Evolutionary conservation across 2,888 invertebrate genomes (phyloP), one percentile per base, ranked within the genome.

Genomic region (Campopleginae sp.): DNA sequence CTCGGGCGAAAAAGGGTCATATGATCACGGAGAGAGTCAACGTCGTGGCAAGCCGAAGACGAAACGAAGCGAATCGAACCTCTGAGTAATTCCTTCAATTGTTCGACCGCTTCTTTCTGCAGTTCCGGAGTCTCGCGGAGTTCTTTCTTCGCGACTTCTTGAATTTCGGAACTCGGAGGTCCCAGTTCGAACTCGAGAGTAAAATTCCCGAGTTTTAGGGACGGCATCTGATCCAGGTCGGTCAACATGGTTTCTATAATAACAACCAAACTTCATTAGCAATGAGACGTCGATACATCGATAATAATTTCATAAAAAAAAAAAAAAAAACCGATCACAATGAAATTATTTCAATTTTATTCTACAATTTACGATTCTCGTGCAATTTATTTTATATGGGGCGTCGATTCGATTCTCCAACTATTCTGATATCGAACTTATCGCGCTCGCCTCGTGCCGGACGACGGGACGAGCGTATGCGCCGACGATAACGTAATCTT

Each of bases 171-270:
- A 17, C 94, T 93, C 0, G 96, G 95, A 48, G 96, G 95, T 0
- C 96, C 96, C 80, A 97, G 93, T 91, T 98, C 97, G 88, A 98
- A 95, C 89, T 96, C 95, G 51, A 97, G 94, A 10, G 95, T 94
- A 91, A 95, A 96, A 66, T 95, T 94, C 1, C 97, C 97, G 61
- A 97, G 93, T 93, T 96, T 95, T 51, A 97, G 94, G 1, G 95
- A 95, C 8, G 97, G 97, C 85, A 97, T 90, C 87, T 95, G 94
- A 23, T 96, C 95, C 91, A 97, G 94, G 76, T 96, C 96, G 63
- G 97, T 97, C 91, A 97, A 94, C 96, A 97, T 96, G 82, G 96
- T 96, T 88, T 95, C 95, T 82, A 96, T 94, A 91, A 90, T 65
- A 86, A 82, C 44, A 42, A 58, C 14, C 14, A 27, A 54, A 12